Evolutionary conservation across 2,888 invertebrate species (phyloP), one percentile per base, ranked within the genome.

Genomic region (Antitype chi): DNA sequence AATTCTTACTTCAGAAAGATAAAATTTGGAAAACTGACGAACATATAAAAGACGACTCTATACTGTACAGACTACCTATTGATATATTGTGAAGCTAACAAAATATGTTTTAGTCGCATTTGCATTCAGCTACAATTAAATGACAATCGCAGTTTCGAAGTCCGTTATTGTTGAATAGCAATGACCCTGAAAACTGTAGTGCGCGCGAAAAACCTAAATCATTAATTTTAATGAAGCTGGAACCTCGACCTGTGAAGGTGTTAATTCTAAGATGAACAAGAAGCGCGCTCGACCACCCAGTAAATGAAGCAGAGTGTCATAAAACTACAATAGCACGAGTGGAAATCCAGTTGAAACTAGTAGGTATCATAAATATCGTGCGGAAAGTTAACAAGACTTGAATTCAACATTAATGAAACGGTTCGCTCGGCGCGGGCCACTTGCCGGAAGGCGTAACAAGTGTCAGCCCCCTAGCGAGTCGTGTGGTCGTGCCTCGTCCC

Each of bases 391-490:
- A 20, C 9, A 3, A 60, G 28, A 43, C 13, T 23, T 38, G 32
- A 2, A 70, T 71, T 32, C n/a, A 74, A 38, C 55, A 11, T 32
- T n/a, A 47, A 38, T n/a, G 1, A 43, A 49, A 20, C 15, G 15
- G 23, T 28, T 28, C 28, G 32, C 11, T 55, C 28, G 47, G 25
- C 2, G 73, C 59, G 60, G 53, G 43, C 23, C 55, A 25, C 20
- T 57, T 53, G 15, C 5, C 28, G 53, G 55, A 8, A 69, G 43
- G 63, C 20, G 80, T 74, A 84, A 82, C 82, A 84, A 84, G 82
- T 82, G 82, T 52, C 64, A 47, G 63, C 55, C 62, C 84, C 70
- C 52, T 59, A 17, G n/a, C 6, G 9, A 11, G 25, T 20, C 20
- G 13, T 7, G 49, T 1, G 11, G 23, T 20, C 20, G 13, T 11